Evolutionary conservation across 2,888 invertebrate genomes (phyloP), one percentile per base, ranked within the genome.

Genomic region (Hydriomena furcata): DNA sequence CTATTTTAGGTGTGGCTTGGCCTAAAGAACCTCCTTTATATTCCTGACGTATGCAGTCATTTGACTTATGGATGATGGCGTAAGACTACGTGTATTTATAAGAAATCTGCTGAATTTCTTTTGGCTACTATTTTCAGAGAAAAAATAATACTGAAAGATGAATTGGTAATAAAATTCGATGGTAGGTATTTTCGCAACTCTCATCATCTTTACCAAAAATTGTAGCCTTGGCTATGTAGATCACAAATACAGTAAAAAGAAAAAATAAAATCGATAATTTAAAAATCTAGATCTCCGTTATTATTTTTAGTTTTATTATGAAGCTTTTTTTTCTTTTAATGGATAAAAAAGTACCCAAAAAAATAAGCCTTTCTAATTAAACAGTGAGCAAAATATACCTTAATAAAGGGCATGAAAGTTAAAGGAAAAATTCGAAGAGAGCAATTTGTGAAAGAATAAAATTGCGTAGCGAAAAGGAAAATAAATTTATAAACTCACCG

Each of bases 41-140:
- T 89, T 87, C 88, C 79, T 82, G 77, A 84, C 84, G 84, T 87
- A 82, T 79, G 82, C 86, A 81, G 73, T 77, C 88, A 89, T 88
- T 89, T 88, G 80, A 82, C 84, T 86, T 87, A 89, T 89, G 76
- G 79, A 66, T 70, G 76, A 86, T 85, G 87, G 81, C 78, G 80
- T 71, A 78, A 77, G 70, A 75, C 73, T 82, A 85, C 81, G 84
- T 79, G 76, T 80, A 73, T 76, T 82, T 81, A 76, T 77, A 77
- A 71, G 76, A 78, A 79, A 79, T 75, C 67, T 75, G 84, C 84
- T 79, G 82, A 84, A 70, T 76, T 64, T 66, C 49, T 60, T 73
- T 71, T 73, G 63, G 61, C 60, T 69, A 71, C 70, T 60, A 58
- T 60, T 74, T 74, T 70, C 62, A 66, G 64, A 66, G 67, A 63